Evolutionary conservation across 2,113 vertebrate species (phyloP), one percentile per base, ranked within the genome.

Genomic region (Narcine bancroftii): DNA sequence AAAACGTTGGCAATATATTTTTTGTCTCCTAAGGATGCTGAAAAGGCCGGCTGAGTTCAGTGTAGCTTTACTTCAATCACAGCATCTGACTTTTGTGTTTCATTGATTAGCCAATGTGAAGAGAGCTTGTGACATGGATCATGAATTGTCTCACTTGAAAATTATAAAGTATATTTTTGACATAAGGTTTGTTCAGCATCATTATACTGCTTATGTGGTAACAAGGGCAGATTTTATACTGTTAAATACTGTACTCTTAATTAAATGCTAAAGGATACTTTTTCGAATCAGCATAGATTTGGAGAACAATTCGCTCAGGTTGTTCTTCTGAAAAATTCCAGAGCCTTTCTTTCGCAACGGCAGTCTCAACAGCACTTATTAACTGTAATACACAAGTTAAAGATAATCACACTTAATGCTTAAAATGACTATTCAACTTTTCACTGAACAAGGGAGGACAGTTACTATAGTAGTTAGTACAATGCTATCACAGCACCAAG

Each of bases 271-370:
- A 91, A 91, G 60, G 89, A 91, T 91, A 91, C 89, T 29, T 47
- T 45, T 91, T 91, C 33, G 89, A 91, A 69, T 91, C 89, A 91
- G 89, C 89, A 45, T 91, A 91, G 39, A 91, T 7, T 91, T 91
- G 89, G 89, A 91, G 89, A 91, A 91, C 89, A 69, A 91, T 39
- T 91, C 89, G 89, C 7, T 91, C 89, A 29, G 89, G 36, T 47
- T 39, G 11, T 69, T 91, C 89, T 60, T 66, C 89, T 47, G 60
- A 11, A 69, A 91, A 91, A 69, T 1, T 69, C 89, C 89, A 91
- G 65, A 91, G 60, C 66, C 89, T 91, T 91, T 91, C 89, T 65
- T 91, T 91, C 47, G 65, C 65, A 9, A 69, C 42, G 47, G 63
- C 39, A 91, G 36, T 0, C 65, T 91, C 89, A 47, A 91, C 89